phyloP scores from a whole-genome alignment of 2,888 invertebrate species.

The Morpho achilles region DNA sequence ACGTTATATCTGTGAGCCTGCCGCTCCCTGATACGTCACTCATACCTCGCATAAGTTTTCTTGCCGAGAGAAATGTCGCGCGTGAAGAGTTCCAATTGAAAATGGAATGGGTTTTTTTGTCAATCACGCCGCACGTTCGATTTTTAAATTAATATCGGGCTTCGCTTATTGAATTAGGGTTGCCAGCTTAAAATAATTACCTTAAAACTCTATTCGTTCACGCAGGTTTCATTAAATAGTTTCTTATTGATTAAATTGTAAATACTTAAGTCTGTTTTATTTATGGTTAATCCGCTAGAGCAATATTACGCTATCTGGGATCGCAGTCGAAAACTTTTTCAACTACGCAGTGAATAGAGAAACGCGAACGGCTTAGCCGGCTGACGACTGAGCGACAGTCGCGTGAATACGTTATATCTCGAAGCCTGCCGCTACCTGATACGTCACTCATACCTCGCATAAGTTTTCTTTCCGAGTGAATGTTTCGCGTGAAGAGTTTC shows the following conservation, averaged over 20 bases:
- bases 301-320: slow-evolving; percentile 41
- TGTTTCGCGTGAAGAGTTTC: slow-evolving; percentile 15
- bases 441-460: slow-evolving; percentile 58
- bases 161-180: too few relatives aligned
- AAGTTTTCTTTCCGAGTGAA: slow-evolving; percentile 49
- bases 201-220: too few relatives aligned
- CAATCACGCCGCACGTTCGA: slow-evolving; percentile 1
- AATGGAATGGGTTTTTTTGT: slow-evolving; percentile 18
- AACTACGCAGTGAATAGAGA: slow-evolving; percentile 42
- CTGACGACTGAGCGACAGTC: slow-evolving; percentile 52
- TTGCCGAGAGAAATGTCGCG: slow-evolving; percentile 30
- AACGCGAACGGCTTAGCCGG: slow-evolving; percentile 48
- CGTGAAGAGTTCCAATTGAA: slow-evolving; percentile 18
- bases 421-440: slow-evolving; percentile 55
- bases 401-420: slow-evolving; percentile 52
- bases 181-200: too few relatives aligned
- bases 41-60: slow-evolving; percentile 54
- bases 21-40: slow-evolving; percentile 64
- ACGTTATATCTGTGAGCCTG: slow-evolving; percentile 51
- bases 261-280: too few relatives aligned
- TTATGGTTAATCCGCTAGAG: too few relatives aligned
- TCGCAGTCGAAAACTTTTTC: slow-evolving; percentile 63
- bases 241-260: too few relatives aligned
- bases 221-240: too few relatives aligned
- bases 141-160: slow-evolving; percentile 2